These are phyloP conservation scores for Drosophila prolongata DNA, from an alignment of 2,888 invertebrate species.

Conservation along the genomic window DNA sequence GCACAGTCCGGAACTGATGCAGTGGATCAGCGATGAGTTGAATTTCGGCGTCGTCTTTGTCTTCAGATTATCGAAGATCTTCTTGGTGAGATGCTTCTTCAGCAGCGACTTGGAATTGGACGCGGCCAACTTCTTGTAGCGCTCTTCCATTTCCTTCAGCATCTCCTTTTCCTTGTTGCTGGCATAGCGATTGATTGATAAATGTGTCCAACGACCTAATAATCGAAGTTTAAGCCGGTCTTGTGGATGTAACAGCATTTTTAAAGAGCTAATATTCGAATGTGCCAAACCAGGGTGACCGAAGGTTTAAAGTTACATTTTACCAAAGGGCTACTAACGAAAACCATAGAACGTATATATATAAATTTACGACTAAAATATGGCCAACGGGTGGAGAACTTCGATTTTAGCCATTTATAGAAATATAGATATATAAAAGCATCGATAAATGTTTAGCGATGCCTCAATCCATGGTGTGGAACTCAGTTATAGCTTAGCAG, in stretches of 20 bases:
- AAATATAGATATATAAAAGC: too few relatives aligned
- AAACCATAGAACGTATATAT: neutral
- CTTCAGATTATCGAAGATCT: constrained; percentile 95
- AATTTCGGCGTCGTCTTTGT: constrained; percentile 93
- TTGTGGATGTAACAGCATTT: constrained; percentile 8
- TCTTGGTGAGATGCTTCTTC: constrained; percentile 96
- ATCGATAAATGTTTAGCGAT: too few relatives aligned
- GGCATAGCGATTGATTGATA: neutral
- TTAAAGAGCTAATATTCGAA: neutral
- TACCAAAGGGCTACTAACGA: neutral
- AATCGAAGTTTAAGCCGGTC: neutral
- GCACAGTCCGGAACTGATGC: constrained; percentile 97
- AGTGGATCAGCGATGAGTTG: constrained; percentile 95
- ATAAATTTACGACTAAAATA: neutral
- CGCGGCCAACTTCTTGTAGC: constrained; percentile 92
- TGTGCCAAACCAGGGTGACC: neutral
- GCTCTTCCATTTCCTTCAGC: constrained; percentile 94
- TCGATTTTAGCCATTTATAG: neutral
- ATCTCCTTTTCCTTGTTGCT: constrained; percentile 85
- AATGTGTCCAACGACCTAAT: neutral
- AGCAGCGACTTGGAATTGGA: constrained; percentile 97
- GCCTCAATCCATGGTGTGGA: neutral
- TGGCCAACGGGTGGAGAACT: neutral
- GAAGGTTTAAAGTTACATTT: neutral
- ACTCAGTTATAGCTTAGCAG: neutral